Conservation (phyloP, 2,888 invertebrate species). For the Eudasyphora cyanicolor region DNA sequence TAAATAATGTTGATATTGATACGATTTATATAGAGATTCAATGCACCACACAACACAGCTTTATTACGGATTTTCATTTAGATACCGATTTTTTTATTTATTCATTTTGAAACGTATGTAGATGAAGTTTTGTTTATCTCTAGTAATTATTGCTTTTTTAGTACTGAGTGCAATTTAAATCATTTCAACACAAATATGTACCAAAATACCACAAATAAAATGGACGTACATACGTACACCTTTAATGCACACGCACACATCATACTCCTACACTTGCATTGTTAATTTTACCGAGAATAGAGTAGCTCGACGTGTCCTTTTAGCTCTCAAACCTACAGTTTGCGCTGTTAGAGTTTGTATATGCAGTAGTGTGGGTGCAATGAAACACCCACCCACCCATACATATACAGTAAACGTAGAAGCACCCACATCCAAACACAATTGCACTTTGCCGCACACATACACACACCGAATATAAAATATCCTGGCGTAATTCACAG, state of each 20-base stretch:
- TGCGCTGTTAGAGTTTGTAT: neutral
- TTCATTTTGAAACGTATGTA: neutral
- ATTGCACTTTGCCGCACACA: neutral
- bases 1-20: neutral
- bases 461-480: no score
- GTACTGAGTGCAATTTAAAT: neutral
- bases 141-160: no score
- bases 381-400: neutral
- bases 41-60: slow-evolving; percentile 15
- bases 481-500: neutral
- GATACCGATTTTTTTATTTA: neutral
- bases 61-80: neutral
- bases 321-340: neutral
- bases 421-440: neutral
- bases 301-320: neutral
- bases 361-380: neutral
- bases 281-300: neutral
- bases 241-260: slow-evolving; percentile 22
- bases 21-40: neutral
- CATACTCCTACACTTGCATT: neutral
- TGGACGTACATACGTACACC: neutral
- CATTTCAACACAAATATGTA: neutral
- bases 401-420: no score
- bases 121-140: neutral
- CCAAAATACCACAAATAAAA: slow-evolving; percentile 29